These are phyloP conservation scores for Charaxes varanes DNA, from an alignment of 1,140 invertebrate genomes.

Conservation along the genomic window DNA sequence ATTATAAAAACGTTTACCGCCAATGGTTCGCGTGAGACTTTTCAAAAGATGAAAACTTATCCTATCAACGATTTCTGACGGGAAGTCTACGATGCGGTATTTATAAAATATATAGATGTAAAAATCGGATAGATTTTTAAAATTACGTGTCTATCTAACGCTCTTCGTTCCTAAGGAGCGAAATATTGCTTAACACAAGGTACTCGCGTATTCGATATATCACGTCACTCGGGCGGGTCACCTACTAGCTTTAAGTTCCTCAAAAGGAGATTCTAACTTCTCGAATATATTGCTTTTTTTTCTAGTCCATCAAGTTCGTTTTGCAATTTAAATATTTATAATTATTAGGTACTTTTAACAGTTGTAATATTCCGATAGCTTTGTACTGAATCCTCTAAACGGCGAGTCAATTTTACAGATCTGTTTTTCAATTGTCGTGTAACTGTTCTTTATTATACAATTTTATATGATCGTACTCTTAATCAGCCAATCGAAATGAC, in stretches of 20 bases:
- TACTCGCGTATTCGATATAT: too few relatives aligned
- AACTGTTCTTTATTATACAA: too few relatives aligned
- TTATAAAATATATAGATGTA: constrained; percentile 14
- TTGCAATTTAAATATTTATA: too few relatives aligned
- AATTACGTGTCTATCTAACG: constrained; percentile 20
- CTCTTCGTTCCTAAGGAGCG: constrained; percentile 10
- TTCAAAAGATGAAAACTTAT: constrained; percentile 29
- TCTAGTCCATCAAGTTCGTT: too few relatives aligned
- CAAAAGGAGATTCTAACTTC: background rate
- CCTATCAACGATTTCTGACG: constrained; percentile 16
- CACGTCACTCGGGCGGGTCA: too few relatives aligned
- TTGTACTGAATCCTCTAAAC: too few relatives aligned
- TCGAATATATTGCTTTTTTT: background rate
- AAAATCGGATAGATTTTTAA: constrained; percentile 22
- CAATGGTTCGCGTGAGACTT: constrained; percentile 40
- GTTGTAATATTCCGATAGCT: too few relatives aligned
- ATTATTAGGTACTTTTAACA: too few relatives aligned
- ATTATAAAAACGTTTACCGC: constrained; percentile 30
- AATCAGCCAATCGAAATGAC: too few relatives aligned
- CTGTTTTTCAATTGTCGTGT: too few relatives aligned
- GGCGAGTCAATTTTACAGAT: too few relatives aligned
- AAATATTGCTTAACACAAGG: constrained; percentile 27
- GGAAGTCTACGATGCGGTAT: constrained; percentile 15
- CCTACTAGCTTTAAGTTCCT: background rate
- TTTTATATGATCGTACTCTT: too few relatives aligned